Conservation (phyloP, 1,140 invertebrate species). For the Saccostrea cuccullata region DNA sequence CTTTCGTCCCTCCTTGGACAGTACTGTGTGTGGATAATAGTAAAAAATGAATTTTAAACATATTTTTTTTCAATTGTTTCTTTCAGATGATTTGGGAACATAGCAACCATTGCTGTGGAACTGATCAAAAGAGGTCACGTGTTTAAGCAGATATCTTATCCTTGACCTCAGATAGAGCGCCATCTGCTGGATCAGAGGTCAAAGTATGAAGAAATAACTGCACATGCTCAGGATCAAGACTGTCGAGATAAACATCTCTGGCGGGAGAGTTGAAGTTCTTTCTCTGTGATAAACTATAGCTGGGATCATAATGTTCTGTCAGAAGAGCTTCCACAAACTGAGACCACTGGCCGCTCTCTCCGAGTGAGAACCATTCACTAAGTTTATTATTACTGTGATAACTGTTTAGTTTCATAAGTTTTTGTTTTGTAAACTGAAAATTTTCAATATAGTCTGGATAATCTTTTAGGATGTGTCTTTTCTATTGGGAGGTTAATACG, state of each 20-base stretch:
- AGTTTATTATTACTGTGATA: conserved; percentile 49
- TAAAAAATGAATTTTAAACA: background rate
- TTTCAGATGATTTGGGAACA: conserved; percentile 79
- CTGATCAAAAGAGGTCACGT: conserved; percentile 71
- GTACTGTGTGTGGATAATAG: too few species aligned
- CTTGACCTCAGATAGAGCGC: background rate
- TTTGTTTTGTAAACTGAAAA: conserved; percentile 52
- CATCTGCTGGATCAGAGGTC: background rate
- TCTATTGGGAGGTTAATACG: conserved; percentile 60
- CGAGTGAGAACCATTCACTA: conserved; percentile 58
- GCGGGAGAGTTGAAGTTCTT: conserved; percentile 48
- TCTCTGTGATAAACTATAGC: conserved; percentile 64
- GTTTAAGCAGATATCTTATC: conserved; percentile 57
- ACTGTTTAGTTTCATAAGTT: conserved; percentile 54
- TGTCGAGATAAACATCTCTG: background rate
- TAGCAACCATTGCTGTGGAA: conserved; percentile 73
- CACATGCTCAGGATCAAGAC: background rate
- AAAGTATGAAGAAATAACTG: conserved; percentile 4
- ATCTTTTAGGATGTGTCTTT: conserved; percentile 61
- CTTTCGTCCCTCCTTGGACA: too few species aligned
- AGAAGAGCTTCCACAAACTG: conserved; percentile 64
- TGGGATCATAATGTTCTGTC: conserved; percentile 66
- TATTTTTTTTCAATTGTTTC: background rate
- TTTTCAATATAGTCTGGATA: conserved; percentile 65
- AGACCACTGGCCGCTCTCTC: conserved; percentile 58